Percentiles rank a stretch among this genome's conserved stretches.
Conservation (phyloP, 1,140 invertebrate species). For the Temnothorax longispinosus region DNA sequence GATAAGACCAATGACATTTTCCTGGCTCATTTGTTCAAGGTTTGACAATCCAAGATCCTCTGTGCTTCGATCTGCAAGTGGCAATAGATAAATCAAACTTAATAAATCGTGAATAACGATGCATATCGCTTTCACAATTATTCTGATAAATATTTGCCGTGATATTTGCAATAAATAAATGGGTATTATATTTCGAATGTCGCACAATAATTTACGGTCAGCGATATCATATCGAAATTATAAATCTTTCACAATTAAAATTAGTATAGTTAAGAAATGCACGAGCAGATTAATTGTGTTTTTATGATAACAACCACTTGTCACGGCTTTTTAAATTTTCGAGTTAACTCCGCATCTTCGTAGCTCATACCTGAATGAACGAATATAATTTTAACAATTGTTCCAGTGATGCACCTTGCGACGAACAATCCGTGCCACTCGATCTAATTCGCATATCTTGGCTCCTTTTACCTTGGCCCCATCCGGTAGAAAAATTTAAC, state of each 20-base stretch:
- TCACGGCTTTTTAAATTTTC: not conserved
- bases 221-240: not conserved
- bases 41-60: conserved; percentile 70
- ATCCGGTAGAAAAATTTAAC: conserved; percentile 83
- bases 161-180: not conserved
- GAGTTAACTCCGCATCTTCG: not conserved
- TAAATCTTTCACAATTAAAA: conserved; percentile 3
- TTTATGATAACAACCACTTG: not conserved
- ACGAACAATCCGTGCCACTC: conserved; percentile 33
- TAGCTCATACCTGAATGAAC: conserved; percentile 72
- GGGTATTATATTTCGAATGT: not conserved
- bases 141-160: not conserved
- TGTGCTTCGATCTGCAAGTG: conserved; percentile 69
- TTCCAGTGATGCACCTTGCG: conserved; percentile 56
- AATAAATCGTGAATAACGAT: not conserved
- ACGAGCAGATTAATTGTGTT: not conserved
- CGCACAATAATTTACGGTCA: not conserved
- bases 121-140: not conserved
- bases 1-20: conserved; percentile 6
- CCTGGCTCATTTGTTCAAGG: conserved; percentile 61
- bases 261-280: conserved; percentile 14
- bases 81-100: not conserved
- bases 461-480: conserved; percentile 79
- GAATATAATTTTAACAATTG: conserved; percentile 74
- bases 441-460: conserved; percentile 62